Base-by-base conservation (phyloP, 1,140 invertebrate genomes). In the Euwallacea fornicatus region DNA sequence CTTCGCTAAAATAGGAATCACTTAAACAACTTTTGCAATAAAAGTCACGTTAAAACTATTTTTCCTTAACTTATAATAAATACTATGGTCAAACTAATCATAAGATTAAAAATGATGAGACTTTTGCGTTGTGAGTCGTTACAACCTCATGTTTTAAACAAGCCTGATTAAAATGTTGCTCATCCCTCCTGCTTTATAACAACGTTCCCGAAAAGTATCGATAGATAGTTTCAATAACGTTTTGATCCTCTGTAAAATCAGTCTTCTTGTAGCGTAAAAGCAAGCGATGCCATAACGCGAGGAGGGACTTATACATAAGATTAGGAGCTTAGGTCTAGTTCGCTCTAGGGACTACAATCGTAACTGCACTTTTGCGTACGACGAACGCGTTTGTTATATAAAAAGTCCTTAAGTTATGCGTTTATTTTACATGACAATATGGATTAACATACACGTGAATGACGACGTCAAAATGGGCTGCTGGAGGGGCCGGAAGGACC, bases 1-100 rank as follows among this genome's bases (percentile, higher is more conserved):
- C 69, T 54, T 59, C 47, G 69, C 66, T 60, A 73, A 73, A 62
- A 66, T 77, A 77, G 76, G 75, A 77, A 77, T 77, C 76, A 74
- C 73, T 76, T 71, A 76, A 75, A 74, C 59, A 62, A 70, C 56
- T 71, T 73, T 69, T 16, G 59, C 11, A 41, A 61, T 61, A 61
- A 61, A 61, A 61, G 59, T 61, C 42, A 73, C 69, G 69, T 75
- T 73, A 69, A 66, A 74, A 74, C 74, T 68, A 76, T 69, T 60
- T 73, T 47, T 60, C 62, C 66, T 69, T 71, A 75, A 58, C 54
- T 47, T 71, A 73, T 73, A 77, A 75, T 77, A 74, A 77, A 75
- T 76, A 75, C 67, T 76, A 73, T 75, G 54, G 66, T 73, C 73
- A 73, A 75, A 77, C 72, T 73, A 73, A 75, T 62, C 62, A 72